A percentile compares a stretch with the other conserved stretches of the same genome.
These are phyloP conservation scores for Actias luna DNA, from an alignment of 2,888 invertebrate species.

Conservation along the genomic window DNA sequence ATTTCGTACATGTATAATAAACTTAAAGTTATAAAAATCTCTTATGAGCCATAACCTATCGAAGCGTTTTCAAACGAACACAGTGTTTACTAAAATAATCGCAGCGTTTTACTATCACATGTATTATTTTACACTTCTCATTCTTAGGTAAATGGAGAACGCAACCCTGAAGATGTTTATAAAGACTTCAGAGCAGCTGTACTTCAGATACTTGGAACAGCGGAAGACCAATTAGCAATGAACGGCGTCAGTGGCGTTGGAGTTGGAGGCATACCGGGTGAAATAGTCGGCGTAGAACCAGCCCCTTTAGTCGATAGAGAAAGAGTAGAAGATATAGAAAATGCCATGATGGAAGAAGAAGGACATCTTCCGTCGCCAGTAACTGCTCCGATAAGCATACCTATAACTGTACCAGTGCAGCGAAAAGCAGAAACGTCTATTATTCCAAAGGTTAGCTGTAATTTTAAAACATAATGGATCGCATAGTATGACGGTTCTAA, in stretches of 20 bases:
- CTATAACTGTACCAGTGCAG: constrained; percentile 28
- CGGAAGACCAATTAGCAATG: constrained; percentile 84
- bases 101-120: not conserved
- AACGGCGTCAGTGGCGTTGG: constrained; percentile 83
- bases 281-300: constrained; percentile 83
- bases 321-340: constrained; percentile 26
- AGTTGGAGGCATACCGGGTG: constrained; percentile 83
- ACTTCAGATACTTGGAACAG: constrained; percentile 87
- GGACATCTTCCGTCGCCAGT: constrained; percentile 23
- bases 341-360: constrained; percentile 19
- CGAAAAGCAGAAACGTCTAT: constrained; percentile 42
- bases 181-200: constrained; percentile 91
- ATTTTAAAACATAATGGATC: not conserved
- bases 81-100: not conserved
- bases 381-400: constrained; percentile 22
- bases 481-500: too few species aligned
- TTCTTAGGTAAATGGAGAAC: constrained; percentile 91
- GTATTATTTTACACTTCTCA: not conserved
- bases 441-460: constrained; percentile 54
- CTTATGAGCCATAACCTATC: too few species aligned
- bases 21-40: too few species aligned
- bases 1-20: too few species aligned
- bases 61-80: too few species aligned
- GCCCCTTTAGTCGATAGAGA: constrained; percentile 58
- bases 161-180: constrained; percentile 93